Conservation (phyloP, 2,888 invertebrate species). For the Celastrina argiolus region DNA sequence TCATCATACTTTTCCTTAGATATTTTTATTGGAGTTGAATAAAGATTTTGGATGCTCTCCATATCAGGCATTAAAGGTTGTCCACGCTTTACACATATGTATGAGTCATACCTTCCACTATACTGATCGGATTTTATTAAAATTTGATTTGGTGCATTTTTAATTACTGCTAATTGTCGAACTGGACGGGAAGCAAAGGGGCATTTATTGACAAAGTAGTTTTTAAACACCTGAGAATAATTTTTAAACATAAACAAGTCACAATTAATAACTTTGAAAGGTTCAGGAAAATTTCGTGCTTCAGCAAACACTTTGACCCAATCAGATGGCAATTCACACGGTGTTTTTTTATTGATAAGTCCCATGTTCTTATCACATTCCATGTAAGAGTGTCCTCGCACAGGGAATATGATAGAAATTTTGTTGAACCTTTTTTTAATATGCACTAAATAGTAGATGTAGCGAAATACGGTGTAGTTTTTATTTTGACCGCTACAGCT, state of each 20-base stretch:
- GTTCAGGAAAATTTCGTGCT: constrained; percentile 21
- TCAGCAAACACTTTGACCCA: constrained; percentile 10
- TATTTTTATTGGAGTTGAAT: constrained; percentile 19
- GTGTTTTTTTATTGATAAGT: constrained; percentile 24
- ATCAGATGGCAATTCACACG: constrained; percentile 24
- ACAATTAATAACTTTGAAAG: constrained; percentile 21
- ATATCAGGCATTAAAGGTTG: constrained; percentile 18
- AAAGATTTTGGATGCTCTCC: constrained; percentile 20
- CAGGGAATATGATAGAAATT: constrained; percentile 25
- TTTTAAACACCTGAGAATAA: constrained; percentile 20
- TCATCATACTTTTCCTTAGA: constrained; percentile 19
- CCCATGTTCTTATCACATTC: constrained; percentile 31
- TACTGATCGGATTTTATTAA: constrained; percentile 21
- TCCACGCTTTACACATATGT: constrained; percentile 3
- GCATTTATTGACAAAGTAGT: constrained; percentile 22
- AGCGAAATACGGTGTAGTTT: constrained; percentile 25
- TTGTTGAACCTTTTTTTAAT: constrained; percentile 20
- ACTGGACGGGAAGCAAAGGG: background rate
- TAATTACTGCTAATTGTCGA: background rate
- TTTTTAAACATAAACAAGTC: constrained; percentile 23
- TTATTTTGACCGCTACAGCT: constrained; percentile 28
- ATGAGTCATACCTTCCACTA: constrained; percentile 21
- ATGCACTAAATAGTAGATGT: constrained; percentile 26
- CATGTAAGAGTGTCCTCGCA: constrained; percentile 27
- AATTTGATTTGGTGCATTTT: constrained; percentile 9